Evolutionary conservation across 2,113 vertebrate species (phyloP), one percentile per base, ranked within the genome.

Genomic region (Mixornis gularis): DNA sequence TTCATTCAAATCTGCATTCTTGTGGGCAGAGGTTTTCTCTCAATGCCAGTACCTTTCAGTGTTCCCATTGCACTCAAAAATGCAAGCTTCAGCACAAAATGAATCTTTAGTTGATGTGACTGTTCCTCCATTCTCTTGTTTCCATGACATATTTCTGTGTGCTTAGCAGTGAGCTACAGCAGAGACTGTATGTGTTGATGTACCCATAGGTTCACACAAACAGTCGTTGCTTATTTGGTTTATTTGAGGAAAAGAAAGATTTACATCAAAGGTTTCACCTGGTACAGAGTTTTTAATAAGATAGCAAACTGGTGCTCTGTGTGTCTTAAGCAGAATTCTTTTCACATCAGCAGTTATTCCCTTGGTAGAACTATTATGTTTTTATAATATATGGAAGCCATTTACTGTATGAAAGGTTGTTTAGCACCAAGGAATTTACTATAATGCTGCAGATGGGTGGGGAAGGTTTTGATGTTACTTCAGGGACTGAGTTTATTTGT

Each of bases 231-330:
- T 72, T 80, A 80, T 10, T 19, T 86, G 44, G 76, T 96, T 95
- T 88, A 34, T 71, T 36, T 60, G 82, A 86, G 32, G 26, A 93
- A 80, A 88, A 56, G 20, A 41, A 96, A 86, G 70, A 87, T 92
- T 95, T 89, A 92, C n/a, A 84, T 41, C 59, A 93, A 80, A 48
- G 36, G 55, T 73, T 95, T 71, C 92, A 79, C 49, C 48, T 36
- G 46, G 55, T 76, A 72, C 48, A 30, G 38, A 76, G 43, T 94
- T 91, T 93, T 85, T 84, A 65, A 64, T 74, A 64, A 62, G 82
- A 29, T 8, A 34, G 65, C 43, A 94, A 90, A 76, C 2, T 69
- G 17, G 55, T 89, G 41, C 19, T 87, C 11, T 73, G 12, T 43
- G 70, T n/a, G 74, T 60, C n/a, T 94, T 78, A 78, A 87, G 32